Conservation (phyloP, 1,140 invertebrate species). For the Cyclina sinensis region DNA sequence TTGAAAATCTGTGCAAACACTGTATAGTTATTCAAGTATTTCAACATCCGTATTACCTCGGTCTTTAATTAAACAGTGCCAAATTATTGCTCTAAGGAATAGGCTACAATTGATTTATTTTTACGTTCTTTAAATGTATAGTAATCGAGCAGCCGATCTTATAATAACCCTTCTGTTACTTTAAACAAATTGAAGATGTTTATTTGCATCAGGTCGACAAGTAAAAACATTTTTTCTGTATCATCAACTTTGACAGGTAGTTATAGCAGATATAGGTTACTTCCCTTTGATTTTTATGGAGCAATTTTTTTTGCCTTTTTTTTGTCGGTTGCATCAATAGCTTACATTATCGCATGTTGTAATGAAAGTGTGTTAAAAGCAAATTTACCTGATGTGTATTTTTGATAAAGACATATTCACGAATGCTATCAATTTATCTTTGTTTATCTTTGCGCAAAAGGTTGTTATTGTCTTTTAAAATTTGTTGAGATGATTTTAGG, state of each 20-base stretch:
- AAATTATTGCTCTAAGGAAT: slow-evolving; percentile 21
- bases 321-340: not conserved
- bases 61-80: slow-evolving; percentile 19
- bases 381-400: not conserved
- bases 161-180: too few species aligned
- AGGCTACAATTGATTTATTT: slow-evolving; percentile 36
- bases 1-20: slow-evolving; percentile 29
- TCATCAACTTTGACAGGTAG: too few species aligned
- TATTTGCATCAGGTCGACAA: too few species aligned
- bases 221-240: too few species aligned
- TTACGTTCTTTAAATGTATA: not conserved
- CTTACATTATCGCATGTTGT: not conserved
- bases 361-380: not conserved
- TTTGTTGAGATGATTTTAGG: slow-evolving; percentile 17
- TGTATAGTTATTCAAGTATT: slow-evolving; percentile 4
- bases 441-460: slow-evolving; percentile 10
- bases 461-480: slow-evolving; percentile 40
- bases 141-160: too few species aligned
- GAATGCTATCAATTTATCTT: not conserved
- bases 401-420: slow-evolving; percentile 11
- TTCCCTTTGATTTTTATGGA: too few species aligned
- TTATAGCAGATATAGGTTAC: too few species aligned
- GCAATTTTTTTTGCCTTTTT: not conserved
- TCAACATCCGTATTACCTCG: slow-evolving; percentile 1
- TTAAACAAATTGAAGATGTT: too few species aligned